A percentile compares a stretch with the other conserved stretches of the same genome.
Evolutionary conservation across 1,140 invertebrate species (phyloP).

Genomic region (Babylonia areolata): DNA sequence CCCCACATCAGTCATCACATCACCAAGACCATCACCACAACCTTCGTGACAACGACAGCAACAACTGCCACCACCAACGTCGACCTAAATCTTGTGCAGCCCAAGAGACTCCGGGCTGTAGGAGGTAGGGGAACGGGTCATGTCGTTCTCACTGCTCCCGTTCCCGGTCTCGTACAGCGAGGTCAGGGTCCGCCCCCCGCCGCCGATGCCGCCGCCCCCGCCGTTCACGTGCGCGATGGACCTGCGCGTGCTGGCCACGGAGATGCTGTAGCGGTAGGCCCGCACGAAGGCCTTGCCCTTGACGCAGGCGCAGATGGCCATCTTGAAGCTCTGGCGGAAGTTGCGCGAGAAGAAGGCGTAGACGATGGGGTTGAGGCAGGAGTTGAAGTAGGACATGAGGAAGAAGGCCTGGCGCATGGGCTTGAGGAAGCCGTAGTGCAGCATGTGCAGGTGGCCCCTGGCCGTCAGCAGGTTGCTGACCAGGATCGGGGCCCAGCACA

Average conservation of each 20-base stretch:
- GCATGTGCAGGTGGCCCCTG: conserved; percentile 78
- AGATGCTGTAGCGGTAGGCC: conserved; percentile 53
- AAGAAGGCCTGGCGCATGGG: conserved; percentile 81
- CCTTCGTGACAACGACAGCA: too few relatives aligned
- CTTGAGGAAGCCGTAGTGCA: conserved; percentile 78
- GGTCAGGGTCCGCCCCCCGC: conserved; percentile 28
- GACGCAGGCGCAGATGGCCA: conserved; percentile 74
- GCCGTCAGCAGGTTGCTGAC: conserved; percentile 74
- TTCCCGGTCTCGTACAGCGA: conserved; percentile 14
- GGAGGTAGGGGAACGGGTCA: conserved; percentile 18
- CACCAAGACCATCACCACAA: too few relatives aligned
- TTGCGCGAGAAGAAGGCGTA: conserved; percentile 89
- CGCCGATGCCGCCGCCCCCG: too few relatives aligned
- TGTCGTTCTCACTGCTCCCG: conserved; percentile 33
- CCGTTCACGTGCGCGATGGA: conserved; percentile 41
- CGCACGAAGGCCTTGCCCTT: conserved; percentile 56
- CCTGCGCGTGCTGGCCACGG: conserved; percentile 46
- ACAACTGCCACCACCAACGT: too few relatives aligned
- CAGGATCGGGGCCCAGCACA: conserved; percentile 78
- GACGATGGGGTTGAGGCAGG: conserved; percentile 86
- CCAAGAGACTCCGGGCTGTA: conserved; percentile 11
- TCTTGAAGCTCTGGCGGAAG: conserved; percentile 82
- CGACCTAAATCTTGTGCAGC: conserved; percentile 25
- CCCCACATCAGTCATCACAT: too few relatives aligned
- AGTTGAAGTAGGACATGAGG: conserved; percentile 78